Evolutionary conservation across 2,888 invertebrate genomes (phyloP).

Genomic region (Steinernema hermaphroditum): DNA sequence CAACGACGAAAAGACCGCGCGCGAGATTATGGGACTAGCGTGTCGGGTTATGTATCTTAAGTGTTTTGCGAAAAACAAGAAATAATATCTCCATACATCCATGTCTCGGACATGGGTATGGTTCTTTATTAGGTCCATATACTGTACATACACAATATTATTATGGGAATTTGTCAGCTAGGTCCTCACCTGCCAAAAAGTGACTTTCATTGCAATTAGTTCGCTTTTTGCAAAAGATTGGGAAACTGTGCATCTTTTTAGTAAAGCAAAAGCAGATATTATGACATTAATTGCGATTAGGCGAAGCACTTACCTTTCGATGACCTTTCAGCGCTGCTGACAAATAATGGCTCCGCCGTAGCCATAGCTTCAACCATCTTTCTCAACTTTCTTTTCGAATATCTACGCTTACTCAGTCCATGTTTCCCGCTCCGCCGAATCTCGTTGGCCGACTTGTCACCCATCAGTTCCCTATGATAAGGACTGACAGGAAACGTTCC

Average conservation of each 20-base stretch:
- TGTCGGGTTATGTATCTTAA: too few relatives aligned
- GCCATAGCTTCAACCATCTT: slow-evolving; percentile 27
- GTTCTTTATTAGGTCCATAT: too few relatives aligned
- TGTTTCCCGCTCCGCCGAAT: slow-evolving; percentile 19
- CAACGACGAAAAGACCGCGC: too few relatives aligned
- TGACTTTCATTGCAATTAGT: too few relatives aligned
- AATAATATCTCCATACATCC: too few relatives aligned
- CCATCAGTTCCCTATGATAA: not conserved
- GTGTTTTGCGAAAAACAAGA: too few relatives aligned
- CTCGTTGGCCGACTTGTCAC: not conserved
- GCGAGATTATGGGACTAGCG: too few relatives aligned
- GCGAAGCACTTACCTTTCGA: slow-evolving; percentile 5
- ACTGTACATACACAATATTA: too few relatives aligned
- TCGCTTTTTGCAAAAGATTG: not conserved
- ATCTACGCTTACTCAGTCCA: slow-evolving; percentile 5
- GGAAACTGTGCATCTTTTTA: not conserved
- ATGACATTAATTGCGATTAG: not conserved
- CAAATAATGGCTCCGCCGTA: not conserved
- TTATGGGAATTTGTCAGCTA: too few relatives aligned
- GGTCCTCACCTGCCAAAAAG: too few relatives aligned
- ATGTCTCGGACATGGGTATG: too few relatives aligned
- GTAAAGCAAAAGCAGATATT: not conserved
- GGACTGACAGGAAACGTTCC: slow-evolving; percentile 19
- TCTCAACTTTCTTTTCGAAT: slow-evolving; percentile 2
- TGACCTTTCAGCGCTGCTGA: not conserved